Conservation (phyloP, 2,797 vertebrate genomes). For the Acridotheres tristis region DNA sequence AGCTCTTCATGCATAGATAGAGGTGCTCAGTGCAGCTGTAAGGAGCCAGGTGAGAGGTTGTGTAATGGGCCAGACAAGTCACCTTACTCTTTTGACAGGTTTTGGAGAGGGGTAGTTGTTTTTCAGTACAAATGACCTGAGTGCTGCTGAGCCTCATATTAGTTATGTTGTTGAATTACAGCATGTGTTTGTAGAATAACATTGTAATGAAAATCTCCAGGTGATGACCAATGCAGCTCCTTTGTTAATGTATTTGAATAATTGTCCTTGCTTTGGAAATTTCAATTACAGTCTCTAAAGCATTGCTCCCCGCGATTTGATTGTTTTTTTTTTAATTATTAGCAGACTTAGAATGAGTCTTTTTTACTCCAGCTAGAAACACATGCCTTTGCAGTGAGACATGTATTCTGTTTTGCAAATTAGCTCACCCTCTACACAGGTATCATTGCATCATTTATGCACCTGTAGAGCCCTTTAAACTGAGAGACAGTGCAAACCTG, state of each 20-base stretch:
- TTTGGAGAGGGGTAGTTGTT: not conserved
- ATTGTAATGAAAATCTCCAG: not conserved
- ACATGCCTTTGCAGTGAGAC: not conserved
- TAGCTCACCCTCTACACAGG: not conserved
- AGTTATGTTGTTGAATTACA: not conserved
- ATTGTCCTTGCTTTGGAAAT: not conserved
- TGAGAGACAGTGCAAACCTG: not conserved
- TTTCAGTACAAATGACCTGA: not conserved
- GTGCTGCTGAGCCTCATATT: not conserved
- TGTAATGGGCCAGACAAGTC: not conserved
- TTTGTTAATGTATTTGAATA: not conserved
- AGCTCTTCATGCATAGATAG: not conserved
- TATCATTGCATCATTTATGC: not conserved
- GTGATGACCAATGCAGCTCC: not conserved
- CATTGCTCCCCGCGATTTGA: not conserved
- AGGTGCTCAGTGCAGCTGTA: not conserved
- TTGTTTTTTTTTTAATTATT: not conserved
- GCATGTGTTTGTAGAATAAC: not conserved
- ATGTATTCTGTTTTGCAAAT: not conserved
- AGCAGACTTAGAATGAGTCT: not conserved
- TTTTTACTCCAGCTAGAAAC: not conserved
- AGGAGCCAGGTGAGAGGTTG: not conserved
- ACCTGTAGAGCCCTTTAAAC: not conserved
- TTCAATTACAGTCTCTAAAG: not conserved
- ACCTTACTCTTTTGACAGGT: not conserved